Conservation (phyloP, 2,888 invertebrate species). For the Hipparchia semele region DNA sequence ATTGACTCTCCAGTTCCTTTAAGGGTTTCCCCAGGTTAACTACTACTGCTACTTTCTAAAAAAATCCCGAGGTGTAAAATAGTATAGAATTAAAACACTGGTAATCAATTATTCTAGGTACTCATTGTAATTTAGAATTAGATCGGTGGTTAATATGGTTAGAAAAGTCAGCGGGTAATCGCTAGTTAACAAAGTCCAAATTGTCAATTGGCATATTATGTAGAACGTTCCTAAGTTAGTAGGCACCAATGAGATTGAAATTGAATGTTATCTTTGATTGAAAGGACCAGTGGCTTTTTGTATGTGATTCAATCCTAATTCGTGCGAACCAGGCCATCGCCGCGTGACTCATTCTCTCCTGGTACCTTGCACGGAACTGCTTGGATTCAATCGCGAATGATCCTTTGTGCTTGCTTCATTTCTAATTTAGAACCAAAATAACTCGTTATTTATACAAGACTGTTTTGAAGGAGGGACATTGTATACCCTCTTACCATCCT, state of each 20-base stretch:
- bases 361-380: conserved; percentile 26
- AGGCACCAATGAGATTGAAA: conserved; percentile 8
- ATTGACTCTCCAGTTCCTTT: too few relatives aligned
- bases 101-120: too few relatives aligned
- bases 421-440: not conserved
- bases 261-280: conserved; percentile 16
- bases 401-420: not conserved
- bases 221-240: not conserved
- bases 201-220: conserved; percentile 12
- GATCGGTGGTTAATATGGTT: not conserved
- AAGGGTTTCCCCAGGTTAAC: too few relatives aligned
- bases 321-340: conserved; percentile 73
- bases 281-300: conserved; percentile 16
- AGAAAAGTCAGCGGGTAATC: not conserved
- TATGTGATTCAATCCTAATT: conserved; percentile 15
- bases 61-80: too few relatives aligned
- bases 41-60: too few relatives aligned
- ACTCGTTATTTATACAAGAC: not conserved
- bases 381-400: conserved; percentile 16
- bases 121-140: too few relatives aligned
- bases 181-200: conserved; percentile 1
- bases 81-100: too few relatives aligned
- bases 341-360: conserved; percentile 46
- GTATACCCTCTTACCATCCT: too few relatives aligned
- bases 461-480: conserved; percentile 5